Percentiles rank a stretch among this genome's conserved stretches.
phyloP scores from a whole-genome alignment of 2,888 invertebrate genomes.

The Nomada fucata region DNA sequence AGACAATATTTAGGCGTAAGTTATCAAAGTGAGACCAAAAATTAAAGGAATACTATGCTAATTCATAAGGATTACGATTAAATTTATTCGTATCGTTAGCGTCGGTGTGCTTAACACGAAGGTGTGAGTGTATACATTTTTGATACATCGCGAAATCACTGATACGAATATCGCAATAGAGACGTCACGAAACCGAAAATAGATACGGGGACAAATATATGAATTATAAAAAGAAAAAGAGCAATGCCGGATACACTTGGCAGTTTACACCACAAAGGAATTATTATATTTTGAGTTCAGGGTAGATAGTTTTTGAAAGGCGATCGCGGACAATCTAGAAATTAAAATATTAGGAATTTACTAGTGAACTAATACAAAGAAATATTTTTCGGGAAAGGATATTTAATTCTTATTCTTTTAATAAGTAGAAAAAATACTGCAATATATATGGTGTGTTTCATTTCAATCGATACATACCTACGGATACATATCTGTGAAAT shows the following conservation, averaged over 20 bases:
- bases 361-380: constrained; percentile 42
- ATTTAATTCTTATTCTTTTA: constrained; percentile 52
- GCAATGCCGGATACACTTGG: constrained; percentile 40
- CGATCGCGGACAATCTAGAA: constrained; percentile 43
- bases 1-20: constrained; percentile 83
- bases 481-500: too few species aligned
- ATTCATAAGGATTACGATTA: constrained; percentile 70
- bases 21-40: constrained; percentile 82
- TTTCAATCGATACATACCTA: too few species aligned
- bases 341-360: constrained; percentile 39
- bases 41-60: constrained; percentile 79
- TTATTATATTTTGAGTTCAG: constrained; percentile 42
- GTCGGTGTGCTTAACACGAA: constrained; percentile 49
- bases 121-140: constrained; percentile 59
- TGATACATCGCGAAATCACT: constrained; percentile 47
- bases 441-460: constrained; percentile 1
- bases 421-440: constrained; percentile 31
- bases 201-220: constrained; percentile 5
- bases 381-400: constrained; percentile 46
- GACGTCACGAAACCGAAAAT: constrained; percentile 16
- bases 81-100: constrained; percentile 67
- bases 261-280: constrained; percentile 28
- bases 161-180: constrained; percentile 39
- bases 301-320: constrained; percentile 35
- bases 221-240: constrained; percentile 9